These are phyloP conservation scores for Terrapene triunguis DNA, from an alignment of 2,113 vertebrate species.

Conservation along the genomic window DNA sequence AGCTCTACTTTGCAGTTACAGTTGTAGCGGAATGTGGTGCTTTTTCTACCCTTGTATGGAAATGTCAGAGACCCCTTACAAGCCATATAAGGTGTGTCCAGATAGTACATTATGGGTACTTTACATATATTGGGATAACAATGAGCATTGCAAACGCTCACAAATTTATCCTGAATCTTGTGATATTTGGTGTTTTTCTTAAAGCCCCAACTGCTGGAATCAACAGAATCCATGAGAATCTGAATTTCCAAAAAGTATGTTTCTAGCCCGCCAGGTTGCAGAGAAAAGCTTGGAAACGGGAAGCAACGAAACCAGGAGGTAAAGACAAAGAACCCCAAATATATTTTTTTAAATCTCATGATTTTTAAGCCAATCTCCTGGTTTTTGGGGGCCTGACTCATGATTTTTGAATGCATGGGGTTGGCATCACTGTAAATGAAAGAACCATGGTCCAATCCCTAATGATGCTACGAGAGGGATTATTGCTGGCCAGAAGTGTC, in stretches of 20 bases:
- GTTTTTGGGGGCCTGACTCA: neutral
- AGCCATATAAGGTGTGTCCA: neutral
- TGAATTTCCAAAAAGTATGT: neutral
- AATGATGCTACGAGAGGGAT: rapidly evolving
- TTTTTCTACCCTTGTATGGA: neutral
- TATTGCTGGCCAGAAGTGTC: constrained; percentile 1
- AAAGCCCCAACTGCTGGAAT: neutral
- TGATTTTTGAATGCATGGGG: rapidly evolving
- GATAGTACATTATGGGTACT: rapidly evolving
- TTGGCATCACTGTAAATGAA: neutral
- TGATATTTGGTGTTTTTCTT: neutral
- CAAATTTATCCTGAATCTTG: neutral
- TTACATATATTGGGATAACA: neutral
- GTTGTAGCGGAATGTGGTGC: neutral
- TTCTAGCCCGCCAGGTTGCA: neutral
- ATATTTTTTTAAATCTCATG: neutral
- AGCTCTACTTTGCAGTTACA: neutral
- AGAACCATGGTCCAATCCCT: neutral
- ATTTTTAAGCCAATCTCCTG: neutral
- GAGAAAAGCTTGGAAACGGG: neutral
- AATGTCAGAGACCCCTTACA: rapidly evolving
- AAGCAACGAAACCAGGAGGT: constrained; percentile 5
- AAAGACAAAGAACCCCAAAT: neutral
- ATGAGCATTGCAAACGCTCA: neutral
- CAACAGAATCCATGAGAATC: neutral